Evolutionary conservation across 2,888 invertebrate species (phyloP), one percentile per base, ranked within the genome.

Genomic region (Cataglyphis rosenhaueri): DNA sequence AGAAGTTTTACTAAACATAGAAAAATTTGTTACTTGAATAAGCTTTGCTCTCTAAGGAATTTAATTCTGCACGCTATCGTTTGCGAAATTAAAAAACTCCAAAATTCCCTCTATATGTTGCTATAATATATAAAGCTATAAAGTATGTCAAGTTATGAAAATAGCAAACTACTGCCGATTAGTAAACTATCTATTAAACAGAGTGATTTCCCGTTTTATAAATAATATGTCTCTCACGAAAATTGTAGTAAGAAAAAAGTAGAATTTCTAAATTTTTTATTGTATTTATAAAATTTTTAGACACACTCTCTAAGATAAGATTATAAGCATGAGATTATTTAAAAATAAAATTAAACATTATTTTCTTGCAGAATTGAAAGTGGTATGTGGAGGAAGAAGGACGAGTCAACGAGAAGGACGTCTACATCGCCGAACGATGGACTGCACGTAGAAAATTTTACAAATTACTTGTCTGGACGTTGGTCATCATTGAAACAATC

Each of bases 381-480:
- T 78, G 59, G 32, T 79, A 79, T 71, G 78, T 55, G 65, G 66
- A 68, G 10, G 25, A 44, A 70, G n/a, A 70, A 44, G 25, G 9
- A 79, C 70, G 59, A 70, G 2, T 8, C 32, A 10, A 21, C 32
- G 25, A 38, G 35, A 59, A 59, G 32, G 21, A 10, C 21, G 4
- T 44, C n/a, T 29, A 55, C 15, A 25, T 38, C 44, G 10, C 1
- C 32, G 18, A 59, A 70, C 12, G 5, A 79, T 59, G 21, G 32
- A 25, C 44, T 32, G 57, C 8, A 21, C 18, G 12, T 59, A n/a
- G 12, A 21, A 44, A 48, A 44, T 25, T 25, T 8, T 10, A 9
- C n/a, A 10, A 78, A 35, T 18, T 5, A 38, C 3, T 21, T 59
- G 4, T 44, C 57, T 44, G 21, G 44, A 12, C 4, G 15, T 21